These are phyloP conservation scores for Macroglossus sobrinus DNA, from an alignment of 2,113 vertebrate species.

Conservation along the genomic window DNA sequence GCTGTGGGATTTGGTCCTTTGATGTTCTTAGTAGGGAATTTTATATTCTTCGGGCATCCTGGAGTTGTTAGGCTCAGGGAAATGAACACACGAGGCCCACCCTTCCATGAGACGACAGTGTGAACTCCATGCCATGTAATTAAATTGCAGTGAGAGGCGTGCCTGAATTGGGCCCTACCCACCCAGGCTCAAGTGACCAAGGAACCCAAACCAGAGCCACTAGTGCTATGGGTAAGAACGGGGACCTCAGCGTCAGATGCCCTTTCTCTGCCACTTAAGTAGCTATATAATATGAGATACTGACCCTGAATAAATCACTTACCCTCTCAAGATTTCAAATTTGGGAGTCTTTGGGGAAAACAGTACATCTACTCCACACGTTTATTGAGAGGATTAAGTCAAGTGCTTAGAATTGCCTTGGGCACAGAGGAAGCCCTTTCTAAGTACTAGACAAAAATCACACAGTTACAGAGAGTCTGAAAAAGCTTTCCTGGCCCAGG, in stretches of 20 bases:
- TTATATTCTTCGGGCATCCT: not conserved
- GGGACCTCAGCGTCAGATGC: fast-evolving
- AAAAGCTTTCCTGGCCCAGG: not conserved
- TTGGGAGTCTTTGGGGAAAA: not conserved
- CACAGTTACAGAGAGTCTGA: not conserved
- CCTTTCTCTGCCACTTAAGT: not conserved
- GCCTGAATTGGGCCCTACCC: not conserved
- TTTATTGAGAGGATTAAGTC: not conserved
- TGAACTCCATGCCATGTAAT: not conserved
- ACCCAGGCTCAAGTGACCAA: not conserved
- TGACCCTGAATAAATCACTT: not conserved
- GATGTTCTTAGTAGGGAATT: not conserved
- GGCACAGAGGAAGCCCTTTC: not conserved
- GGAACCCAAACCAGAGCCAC: not conserved
- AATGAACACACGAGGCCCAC: fast-evolving
- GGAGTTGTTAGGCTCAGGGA: not conserved
- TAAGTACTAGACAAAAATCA: not conserved
- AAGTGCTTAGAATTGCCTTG: not conserved
- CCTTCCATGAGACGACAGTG: not conserved
- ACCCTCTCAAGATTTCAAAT: not conserved
- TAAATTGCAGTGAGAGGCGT: not conserved
- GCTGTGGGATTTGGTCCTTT: not conserved
- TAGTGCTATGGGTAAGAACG: not conserved
- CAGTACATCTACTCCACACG: too few relatives aligned
- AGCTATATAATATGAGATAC: not conserved